Percentiles rank a stretch among this genome's conserved stretches.
Conservation (phyloP, 1,140 invertebrate genomes). For the Tribolium castaneum region DNA sequence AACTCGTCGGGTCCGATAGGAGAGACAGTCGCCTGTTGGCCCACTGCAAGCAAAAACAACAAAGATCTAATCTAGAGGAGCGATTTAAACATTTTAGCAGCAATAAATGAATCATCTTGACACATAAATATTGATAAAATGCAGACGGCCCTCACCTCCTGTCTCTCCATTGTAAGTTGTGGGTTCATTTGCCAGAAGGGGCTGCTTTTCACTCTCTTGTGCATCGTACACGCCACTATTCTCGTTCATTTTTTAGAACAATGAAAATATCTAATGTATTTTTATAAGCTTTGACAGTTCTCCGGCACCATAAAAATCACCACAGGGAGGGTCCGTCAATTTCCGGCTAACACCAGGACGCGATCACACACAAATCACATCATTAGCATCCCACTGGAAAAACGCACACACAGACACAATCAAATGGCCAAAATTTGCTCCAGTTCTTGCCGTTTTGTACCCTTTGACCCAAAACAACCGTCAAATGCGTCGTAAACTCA, state of each 20-base stretch:
- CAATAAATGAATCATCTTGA: slow-evolving; percentile 22
- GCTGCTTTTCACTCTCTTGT: slow-evolving; percentile 66
- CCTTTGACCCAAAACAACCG: no score
- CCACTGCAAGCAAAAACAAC: slow-evolving; percentile 52
- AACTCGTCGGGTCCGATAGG: slow-evolving; percentile 89
- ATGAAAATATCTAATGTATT: slow-evolving; percentile 6
- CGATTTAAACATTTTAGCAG: background rate
- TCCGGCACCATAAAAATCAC: slow-evolving; percentile 25
- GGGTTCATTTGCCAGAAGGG: slow-evolving; percentile 63
- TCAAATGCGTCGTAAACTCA: no score
- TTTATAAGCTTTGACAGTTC: slow-evolving; percentile 32
- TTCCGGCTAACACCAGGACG: background rate
- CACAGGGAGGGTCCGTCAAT: slow-evolving; percentile 17
- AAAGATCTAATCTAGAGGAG: background rate
- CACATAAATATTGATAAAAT: slow-evolving; percentile 14
- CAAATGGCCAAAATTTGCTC: background rate
- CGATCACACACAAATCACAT: background rate
- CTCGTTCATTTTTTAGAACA: slow-evolving; percentile 29
- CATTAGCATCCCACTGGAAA: background rate
- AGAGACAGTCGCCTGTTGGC: slow-evolving; percentile 71
- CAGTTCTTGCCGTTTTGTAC: no score
- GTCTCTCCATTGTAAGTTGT: slow-evolving; percentile 36
- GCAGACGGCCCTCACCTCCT: background rate
- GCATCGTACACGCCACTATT: slow-evolving; percentile 63
- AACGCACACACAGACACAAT: background rate